Base-by-base conservation (phyloP, 1,140 invertebrate genomes). In the Hermatobates lingyangjiaoensis region DNA sequence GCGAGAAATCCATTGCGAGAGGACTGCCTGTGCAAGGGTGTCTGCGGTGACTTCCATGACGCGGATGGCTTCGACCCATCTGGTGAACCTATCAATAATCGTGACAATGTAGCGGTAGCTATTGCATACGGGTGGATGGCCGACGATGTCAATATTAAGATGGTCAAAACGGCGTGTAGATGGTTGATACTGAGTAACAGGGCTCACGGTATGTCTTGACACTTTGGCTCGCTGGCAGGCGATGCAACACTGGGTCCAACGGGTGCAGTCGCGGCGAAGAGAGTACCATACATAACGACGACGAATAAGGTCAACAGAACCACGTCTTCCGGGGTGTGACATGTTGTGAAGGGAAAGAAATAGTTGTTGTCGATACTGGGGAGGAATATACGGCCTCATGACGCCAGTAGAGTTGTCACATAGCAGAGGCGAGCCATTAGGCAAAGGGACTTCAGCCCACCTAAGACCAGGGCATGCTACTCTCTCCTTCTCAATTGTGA, bases 121-220 rank as follows among this genome's bases (percentile, higher is more conserved):
- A 7, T 64, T 27, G 2, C 59, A 61, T 2, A 55, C 34, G 25
- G 63, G 60, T 20, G 68, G 54, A 1, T 64, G 68, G 14, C 63
- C 63, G 7, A 69, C 58, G 0, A 75, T 59, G 57, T 74, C 72
- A 0, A 74, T 54, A 56, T 74, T 66, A 0, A 74, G 56, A 50
- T 70, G 64, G 1, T 57, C 40, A 49, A 72, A 71, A 0, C 64
- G 58, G 3, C 15, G 10, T 47, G 57, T 54, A 2, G 51, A 20
- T 49, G 64, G 60, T n/a, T 49, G 27, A n/a, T n/a, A n/a, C n/a
- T n/a, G n/a, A 12, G 47, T 50, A 15, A 59, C 4, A 2, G 62
- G 26, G 7, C 7, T 28, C 10, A 10, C 4, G 21, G 34, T 48
- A 48, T 56, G 48, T 1, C 49, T 20, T n/a, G 18, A 20, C 24